Evolutionary conservation across 1,140 invertebrate genomes (phyloP).

Genomic region (Drusus annulatus): DNA sequence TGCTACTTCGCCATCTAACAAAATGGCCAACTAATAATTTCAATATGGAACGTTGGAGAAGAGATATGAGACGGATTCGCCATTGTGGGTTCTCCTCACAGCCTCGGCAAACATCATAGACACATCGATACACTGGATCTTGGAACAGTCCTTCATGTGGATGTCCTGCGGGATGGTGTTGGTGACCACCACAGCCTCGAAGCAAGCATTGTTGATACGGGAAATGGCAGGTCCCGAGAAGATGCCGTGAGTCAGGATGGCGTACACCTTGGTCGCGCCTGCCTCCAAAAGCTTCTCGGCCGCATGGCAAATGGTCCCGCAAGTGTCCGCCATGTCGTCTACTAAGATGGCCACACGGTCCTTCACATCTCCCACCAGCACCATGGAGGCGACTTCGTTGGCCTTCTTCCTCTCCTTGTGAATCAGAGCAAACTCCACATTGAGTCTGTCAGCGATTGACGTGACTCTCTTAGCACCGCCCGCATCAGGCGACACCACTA

Average conservation of each 20-base stretch:
- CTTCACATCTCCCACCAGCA: slow-evolving; percentile 98
- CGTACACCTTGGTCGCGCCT: slow-evolving; percentile 94
- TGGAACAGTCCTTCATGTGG: slow-evolving; percentile 97
- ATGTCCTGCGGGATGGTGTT: slow-evolving; percentile 99
- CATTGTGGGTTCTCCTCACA: slow-evolving; percentile 96
- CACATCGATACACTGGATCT: slow-evolving; percentile 96
- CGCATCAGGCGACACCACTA: slow-evolving; percentile 99
- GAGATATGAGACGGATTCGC: slow-evolving; percentile 96
- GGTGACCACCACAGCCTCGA: slow-evolving; percentile 98
- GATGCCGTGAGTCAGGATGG: slow-evolving; percentile 99
- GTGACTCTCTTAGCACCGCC: slow-evolving; percentile 92
- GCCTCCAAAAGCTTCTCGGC: slow-evolving; percentile 98
- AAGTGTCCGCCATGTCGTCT: slow-evolving; percentile 99
- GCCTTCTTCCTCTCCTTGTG: slow-evolving; percentile 99
- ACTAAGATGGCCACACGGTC: slow-evolving; percentile 97
- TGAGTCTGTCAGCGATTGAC: slow-evolving; percentile 88
- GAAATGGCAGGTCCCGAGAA: slow-evolving; percentile 98
- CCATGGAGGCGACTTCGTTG: slow-evolving; percentile 99
- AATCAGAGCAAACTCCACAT: slow-evolving; percentile 99
- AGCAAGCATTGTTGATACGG: slow-evolving; percentile 96
- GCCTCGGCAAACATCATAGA: slow-evolving; percentile 99
- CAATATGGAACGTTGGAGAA: slow-evolving; percentile 96
- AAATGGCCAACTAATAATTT: slow-evolving; percentile 28
- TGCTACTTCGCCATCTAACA: slow-evolving; percentile 6
- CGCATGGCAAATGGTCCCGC: slow-evolving; percentile 98